These are phyloP conservation scores for Crocodylus rhombifer DNA, from an alignment of 2,797 vertebrate species.

Conservation along the genomic window DNA sequence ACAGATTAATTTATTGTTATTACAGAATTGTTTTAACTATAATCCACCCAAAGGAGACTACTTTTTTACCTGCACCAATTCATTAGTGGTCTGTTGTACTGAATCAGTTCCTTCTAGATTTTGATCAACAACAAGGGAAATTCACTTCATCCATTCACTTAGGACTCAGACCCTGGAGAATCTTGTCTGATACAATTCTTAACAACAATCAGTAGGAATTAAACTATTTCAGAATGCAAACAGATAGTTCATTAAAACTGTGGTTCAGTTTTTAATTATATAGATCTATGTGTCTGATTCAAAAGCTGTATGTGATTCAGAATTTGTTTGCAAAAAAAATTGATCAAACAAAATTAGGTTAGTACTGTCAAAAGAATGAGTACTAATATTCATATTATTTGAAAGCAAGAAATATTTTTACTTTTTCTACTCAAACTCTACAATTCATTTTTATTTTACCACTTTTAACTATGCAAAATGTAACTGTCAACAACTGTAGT, in stretches of 20 bases:
- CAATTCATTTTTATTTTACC: neutral
- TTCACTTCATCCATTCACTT: neutral
- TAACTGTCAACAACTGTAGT: neutral
- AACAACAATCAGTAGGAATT: neutral
- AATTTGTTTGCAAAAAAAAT: neutral
- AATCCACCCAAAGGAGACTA: neutral
- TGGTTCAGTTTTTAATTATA: slow-evolving; percentile 7
- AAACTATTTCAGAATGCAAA: neutral
- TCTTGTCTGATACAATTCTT: neutral
- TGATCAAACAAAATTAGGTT: neutral
- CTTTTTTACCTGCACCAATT: neutral
- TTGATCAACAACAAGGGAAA: slow-evolving; percentile 21
- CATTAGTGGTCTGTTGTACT: neutral
- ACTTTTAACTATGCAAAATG: slow-evolving; percentile 1
- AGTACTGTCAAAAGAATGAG: neutral
- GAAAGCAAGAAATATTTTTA: neutral
- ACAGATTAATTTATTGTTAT: neutral
- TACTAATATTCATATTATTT: neutral
- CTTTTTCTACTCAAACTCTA: neutral
- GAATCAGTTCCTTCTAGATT: slow-evolving; percentile 4
- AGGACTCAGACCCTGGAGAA: slow-evolving; percentile 13
- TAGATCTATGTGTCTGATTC: slow-evolving; percentile 1
- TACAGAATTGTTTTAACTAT: neutral
- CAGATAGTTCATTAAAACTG: neutral
- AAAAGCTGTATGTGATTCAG: neutral